Percentiles rank a stretch among this genome's conserved stretches.
phyloP scores from a whole-genome alignment of 2,888 invertebrate species.

The Lasioglossum vierecki region DNA sequence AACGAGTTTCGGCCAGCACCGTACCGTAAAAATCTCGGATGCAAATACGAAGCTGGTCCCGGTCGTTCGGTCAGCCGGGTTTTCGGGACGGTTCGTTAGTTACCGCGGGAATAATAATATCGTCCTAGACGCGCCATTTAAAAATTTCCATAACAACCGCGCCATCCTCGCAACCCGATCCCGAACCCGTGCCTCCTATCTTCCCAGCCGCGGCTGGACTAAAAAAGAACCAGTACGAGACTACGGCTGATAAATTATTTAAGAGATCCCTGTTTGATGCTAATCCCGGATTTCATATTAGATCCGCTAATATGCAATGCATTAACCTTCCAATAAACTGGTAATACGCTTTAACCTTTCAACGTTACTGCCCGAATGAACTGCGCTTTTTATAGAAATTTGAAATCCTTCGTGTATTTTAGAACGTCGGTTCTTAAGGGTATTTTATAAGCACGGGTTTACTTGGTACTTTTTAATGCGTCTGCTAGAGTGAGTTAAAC shows the following conservation, averaged over 20 bases:
- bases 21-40: constrained; percentile 47
- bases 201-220: too few relatives aligned
- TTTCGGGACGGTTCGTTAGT: constrained; percentile 57
- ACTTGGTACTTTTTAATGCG: not conserved
- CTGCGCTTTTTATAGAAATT: not conserved
- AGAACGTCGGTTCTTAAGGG: not conserved
- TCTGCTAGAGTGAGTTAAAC: not conserved
- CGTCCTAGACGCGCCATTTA: constrained; percentile 19
- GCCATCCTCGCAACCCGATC: not conserved
- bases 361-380: not conserved
- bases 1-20: constrained; percentile 37
- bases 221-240: not conserved
- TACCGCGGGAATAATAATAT: constrained; percentile 35
- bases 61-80: constrained; percentile 11
- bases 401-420: not conserved
- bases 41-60: constrained; percentile 46
- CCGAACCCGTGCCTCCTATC: not conserved
- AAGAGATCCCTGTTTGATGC: constrained; percentile 7
- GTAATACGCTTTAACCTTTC: not conserved
- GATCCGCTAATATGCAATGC: not conserved
- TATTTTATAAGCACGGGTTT: not conserved
- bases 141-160: constrained; percentile 51
- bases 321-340: not conserved
- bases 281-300: not conserved
- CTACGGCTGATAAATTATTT: constrained; percentile 20